phyloP scores from a whole-genome alignment of 2,797 vertebrate species.

The Alcedo atthis region DNA sequence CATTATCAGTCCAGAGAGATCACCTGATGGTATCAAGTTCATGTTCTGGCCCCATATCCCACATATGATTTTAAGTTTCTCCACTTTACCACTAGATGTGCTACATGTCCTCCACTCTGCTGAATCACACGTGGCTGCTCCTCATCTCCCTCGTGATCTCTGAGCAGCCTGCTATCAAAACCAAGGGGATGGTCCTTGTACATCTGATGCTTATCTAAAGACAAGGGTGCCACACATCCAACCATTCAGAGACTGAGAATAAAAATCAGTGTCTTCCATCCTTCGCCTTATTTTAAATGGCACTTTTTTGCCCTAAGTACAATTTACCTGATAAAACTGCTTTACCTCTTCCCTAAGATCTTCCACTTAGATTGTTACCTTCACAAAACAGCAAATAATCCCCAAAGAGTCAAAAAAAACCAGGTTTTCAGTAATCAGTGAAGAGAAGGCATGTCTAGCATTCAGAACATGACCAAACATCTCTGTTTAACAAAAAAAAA shows the following conservation, averaged over 20 bases:
- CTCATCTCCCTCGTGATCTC: not conserved
- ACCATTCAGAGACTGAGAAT: not conserved
- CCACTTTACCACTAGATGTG: conserved; percentile 60
- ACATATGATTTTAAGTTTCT: conserved; percentile 43
- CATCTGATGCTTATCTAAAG: not conserved
- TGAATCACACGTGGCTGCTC: not conserved
- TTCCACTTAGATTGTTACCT: not conserved
- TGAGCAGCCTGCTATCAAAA: not conserved
- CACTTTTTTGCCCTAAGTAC: not conserved
- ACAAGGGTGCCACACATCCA: not conserved
- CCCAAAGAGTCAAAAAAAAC: not conserved
- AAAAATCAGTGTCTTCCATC: not conserved
- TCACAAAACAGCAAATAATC: not conserved
- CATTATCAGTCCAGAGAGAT: conserved; percentile 59
- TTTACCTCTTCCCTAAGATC: not conserved
- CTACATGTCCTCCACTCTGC: conserved; percentile 10
- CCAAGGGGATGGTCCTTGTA: not conserved
- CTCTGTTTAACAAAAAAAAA: not conserved
- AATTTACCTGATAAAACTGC: not conserved
- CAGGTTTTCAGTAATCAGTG: not conserved
- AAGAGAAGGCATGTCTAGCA: not conserved
- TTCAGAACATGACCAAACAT: not conserved
- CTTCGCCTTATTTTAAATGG: not conserved
- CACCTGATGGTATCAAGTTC: conserved; percentile 49
- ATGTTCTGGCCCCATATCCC: conserved; percentile 33